These are phyloP conservation scores for Montipora capricornis DNA, from an alignment of 64 coral and sea anemone species.

Conservation along the genomic window DNA sequence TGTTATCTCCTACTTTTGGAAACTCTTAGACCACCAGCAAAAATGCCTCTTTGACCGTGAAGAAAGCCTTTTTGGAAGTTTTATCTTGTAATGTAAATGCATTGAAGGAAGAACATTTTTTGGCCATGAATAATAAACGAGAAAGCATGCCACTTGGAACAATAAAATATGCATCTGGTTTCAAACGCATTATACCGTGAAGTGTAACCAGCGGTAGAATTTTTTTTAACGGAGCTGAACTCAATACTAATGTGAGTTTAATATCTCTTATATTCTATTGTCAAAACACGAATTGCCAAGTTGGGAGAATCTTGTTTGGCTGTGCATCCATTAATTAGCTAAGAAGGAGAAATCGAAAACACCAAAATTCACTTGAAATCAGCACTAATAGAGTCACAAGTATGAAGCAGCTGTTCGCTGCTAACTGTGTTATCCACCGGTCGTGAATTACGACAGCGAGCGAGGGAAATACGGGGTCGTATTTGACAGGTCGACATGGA, in stretches of 20 bases:
- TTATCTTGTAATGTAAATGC: conserved; percentile 4
- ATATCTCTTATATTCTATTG: not conserved
- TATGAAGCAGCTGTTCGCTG: conserved; percentile 20
- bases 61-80: not conserved
- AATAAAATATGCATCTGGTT: conserved; percentile 58
- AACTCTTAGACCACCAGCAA: not conserved
- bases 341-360: not conserved
- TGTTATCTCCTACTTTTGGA: not conserved
- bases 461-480: conserved; percentile 28
- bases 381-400: conserved; percentile 40
- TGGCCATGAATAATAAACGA: conserved; percentile 26
- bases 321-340: conserved; percentile 23
- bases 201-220: conserved; percentile 33
- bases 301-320: not conserved
- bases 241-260: not conserved
- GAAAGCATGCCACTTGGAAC: conserved; percentile 52
- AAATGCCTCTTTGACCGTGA: not conserved
- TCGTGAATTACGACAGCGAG: conserved; percentile 38
- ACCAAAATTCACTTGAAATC: conserved; percentile 56
- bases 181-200: conserved; percentile 13
- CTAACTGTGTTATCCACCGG: conserved; percentile 43
- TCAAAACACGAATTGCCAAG: not conserved
- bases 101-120: not conserved
- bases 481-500: conserved; percentile 25
- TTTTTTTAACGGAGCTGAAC: conserved; percentile 35